phyloP scores from a whole-genome alignment of 2,113 vertebrate species.

The Synchiropus splendidus region DNA sequence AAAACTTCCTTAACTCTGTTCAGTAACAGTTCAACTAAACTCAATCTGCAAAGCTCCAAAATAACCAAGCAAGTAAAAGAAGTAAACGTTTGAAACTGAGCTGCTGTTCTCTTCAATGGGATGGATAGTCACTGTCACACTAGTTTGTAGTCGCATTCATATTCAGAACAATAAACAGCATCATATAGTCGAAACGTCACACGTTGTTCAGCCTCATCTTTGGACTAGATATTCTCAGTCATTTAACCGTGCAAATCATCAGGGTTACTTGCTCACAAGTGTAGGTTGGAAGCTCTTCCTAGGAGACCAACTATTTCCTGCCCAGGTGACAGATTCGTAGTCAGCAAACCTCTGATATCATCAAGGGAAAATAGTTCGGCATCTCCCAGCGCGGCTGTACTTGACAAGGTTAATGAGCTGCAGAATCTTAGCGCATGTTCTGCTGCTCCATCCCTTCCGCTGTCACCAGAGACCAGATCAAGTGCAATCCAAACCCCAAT shows the following conservation, averaged over 20 bases:
- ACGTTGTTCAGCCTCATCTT: no score
- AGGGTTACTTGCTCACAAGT: constrained; percentile 48
- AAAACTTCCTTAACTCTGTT: no score
- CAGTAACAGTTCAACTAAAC: no score
- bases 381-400: constrained; percentile 16
- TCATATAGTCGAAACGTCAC: no score
- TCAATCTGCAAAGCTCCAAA: no score
- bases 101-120: no score
- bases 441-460: constrained; percentile 3
- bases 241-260: constrained; percentile 6
- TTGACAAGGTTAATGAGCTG: constrained; percentile 53
- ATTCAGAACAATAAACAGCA: no score
- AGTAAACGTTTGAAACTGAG: no score
- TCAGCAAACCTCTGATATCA: constrained; percentile 50
- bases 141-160: no score
- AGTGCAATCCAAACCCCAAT: constrained; percentile 14
- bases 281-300: constrained; percentile 37
- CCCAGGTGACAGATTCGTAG: constrained; percentile 48
- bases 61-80: no score
- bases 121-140: no score
- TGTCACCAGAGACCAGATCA: constrained; percentile 17
- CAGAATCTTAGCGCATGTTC: constrained; percentile 1
- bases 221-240: no score
- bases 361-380: constrained; percentile 25
- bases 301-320: constrained; percentile 37